Percentiles rank a stretch among this genome's conserved stretches.
Evolutionary conservation across 2,113 vertebrate genomes (phyloP).

Genomic region (Ploceus nigricollis): DNA sequence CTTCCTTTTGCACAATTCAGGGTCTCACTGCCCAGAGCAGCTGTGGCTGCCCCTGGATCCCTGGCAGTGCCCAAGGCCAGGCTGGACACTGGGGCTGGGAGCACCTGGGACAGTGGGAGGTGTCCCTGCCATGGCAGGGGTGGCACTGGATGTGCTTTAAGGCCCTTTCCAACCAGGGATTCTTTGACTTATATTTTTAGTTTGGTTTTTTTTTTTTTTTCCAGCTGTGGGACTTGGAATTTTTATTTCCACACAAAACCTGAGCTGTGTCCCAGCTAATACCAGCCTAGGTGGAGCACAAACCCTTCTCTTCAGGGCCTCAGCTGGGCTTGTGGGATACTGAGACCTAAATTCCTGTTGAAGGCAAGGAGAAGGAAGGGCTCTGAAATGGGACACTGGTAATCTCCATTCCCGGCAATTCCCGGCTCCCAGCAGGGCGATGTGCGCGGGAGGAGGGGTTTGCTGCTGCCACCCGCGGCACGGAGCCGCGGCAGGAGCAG

Average conservation of each 20-base stretch:
- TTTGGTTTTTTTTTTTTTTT: neutral
- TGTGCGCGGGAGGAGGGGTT: neutral
- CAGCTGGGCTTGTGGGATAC: neutral
- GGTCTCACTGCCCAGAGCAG: neutral
- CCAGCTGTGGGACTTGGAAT: neutral
- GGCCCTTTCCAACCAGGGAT: neutral
- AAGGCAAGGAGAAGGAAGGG: neutral
- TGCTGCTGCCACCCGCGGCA: neutral
- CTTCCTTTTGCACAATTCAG: neutral
- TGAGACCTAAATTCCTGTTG: neutral
- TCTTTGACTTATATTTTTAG: accelerated
- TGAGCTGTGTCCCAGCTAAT: neutral
- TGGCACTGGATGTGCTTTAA: accelerated
- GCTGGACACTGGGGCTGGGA: neutral
- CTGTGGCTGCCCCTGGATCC: neutral
- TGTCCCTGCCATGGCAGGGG: neutral
- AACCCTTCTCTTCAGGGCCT: neutral
- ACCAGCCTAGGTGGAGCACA: accelerated
- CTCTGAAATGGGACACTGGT: neutral
- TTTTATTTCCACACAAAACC: neutral
- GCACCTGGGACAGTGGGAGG: neutral
- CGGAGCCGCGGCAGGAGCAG: neutral
- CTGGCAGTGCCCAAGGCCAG: neutral
- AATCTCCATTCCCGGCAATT: neutral
- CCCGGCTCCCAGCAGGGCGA: neutral